Evolutionary conservation across 2,888 invertebrate genomes (phyloP), one percentile per base, ranked within the genome.

Genomic region (Himalopsyche kuldschensis): DNA sequence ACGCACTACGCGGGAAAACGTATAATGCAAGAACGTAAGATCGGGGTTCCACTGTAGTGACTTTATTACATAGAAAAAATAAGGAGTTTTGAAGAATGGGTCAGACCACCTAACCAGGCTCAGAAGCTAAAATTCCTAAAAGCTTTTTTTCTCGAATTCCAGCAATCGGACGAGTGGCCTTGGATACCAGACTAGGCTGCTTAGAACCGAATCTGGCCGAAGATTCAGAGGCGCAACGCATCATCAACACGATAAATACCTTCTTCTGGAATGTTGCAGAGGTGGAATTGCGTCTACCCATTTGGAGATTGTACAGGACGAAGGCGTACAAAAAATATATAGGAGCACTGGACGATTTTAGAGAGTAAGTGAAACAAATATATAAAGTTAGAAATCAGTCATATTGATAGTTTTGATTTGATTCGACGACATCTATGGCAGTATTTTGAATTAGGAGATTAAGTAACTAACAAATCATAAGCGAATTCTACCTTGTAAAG

Each of bases 111-210:
- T n/a, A n/a, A n/a, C n/a, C n/a, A n/a, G n/a, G n/a, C n/a, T n/a
- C n/a, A n/a, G n/a, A n/a, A n/a, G n/a, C n/a, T n/a, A n/a, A n/a
- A n/a, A n/a, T n/a, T n/a, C 8, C 8, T 35, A 35, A 8, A 35
- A 35, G 10, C 1, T 1, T 35, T 35, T 35, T 35, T 35, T 35
- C 0, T 8, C 10, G 4, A 35, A 27, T 82, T 82, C 6, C 88
- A 96, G 96, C 96, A 87, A 96, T 97, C 2, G 96, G 95, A 24
- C 93, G 94, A 87, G 96, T 97, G 88, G 95, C 97, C 4, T 91
- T 97, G 88, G 96, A 97, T 87, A 95, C 95, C 31, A 93, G 97
- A 87, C 90, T 97, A 80, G 96, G 96, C 30, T 96, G 96, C 89
- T 89, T 96, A 76, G 92, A 93, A 82, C 92, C 93, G 20, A 89